Base-by-base conservation (phyloP, 2,888 invertebrate species). In the Cabera pusaria region DNA sequence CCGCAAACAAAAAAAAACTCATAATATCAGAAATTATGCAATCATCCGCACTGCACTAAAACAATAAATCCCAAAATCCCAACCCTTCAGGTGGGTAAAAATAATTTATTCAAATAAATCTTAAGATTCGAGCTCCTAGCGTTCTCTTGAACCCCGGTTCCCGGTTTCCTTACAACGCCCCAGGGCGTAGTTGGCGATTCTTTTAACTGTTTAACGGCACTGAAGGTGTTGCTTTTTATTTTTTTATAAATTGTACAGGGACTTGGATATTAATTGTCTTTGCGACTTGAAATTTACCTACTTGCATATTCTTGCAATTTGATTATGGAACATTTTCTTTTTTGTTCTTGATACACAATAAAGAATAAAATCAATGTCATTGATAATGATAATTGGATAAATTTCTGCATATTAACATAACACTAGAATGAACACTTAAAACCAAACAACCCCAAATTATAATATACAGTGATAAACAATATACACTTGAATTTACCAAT, bases 21-120 rank as follows among this genome's bases (percentile, higher is more conserved):
- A 2, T 7, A 9, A 20, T 16, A 2, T 20, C n/a, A 28, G 14
- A 11, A 8, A 42, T 6, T 31, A 19, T 17, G 25, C 28, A 25
- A 38, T 33, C 14, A 38, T 8, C 23, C 8, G 20, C 6, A 32
- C 20, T 29, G 22, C 36, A 24, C 6, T 28, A 31, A 24, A 41
- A 51, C 58, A 56, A 58, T 66, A 63, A 67, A 66, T 65, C 59
- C 61, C 81, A 84, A 81, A 81, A 83, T 82, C 64, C 73, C 76
- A 86, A 85, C 87, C 87, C 87, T 86, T 86, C 84, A 87, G 84
- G 84, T 84, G 71, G 76, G 62, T 74, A 63, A 72, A 79, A 76
- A 83, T 87, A 83, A 88, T 88, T 86, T 88, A 87, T 87, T 86
- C 81, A 80, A 75, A 88, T 87, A 87, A 88, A 87, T 88, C 86